Conservation (phyloP, 2,797 vertebrate species). For the Melanogrammus aeglefinus region DNA sequence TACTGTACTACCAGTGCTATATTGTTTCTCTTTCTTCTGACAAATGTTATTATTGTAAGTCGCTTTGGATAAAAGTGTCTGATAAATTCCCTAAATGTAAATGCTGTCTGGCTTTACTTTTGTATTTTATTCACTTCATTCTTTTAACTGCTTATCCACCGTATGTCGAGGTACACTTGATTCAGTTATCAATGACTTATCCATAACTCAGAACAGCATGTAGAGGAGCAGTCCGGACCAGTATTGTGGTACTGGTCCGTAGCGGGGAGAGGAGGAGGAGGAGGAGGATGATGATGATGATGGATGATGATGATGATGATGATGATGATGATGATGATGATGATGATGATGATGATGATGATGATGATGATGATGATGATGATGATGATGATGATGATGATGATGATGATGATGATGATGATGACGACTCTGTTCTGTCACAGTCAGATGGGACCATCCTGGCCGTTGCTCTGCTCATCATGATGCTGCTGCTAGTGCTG, state of each 20-base stretch:
- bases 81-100: no score
- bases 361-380: no score
- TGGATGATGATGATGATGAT: no score
- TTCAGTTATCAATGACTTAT: neutral
- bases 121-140: neutral
- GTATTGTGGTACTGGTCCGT: conserved; percentile 6
- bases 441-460: conserved; percentile 96
- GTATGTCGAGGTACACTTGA: neutral
- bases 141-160: neutral
- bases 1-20: no score
- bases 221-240: neutral
- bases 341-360: no score
- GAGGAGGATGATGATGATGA: no score
- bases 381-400: no score
- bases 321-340: no score
- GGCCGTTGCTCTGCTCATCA: conserved; percentile 89
- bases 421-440: conserved; percentile 31
- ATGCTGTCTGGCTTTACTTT: neutral
- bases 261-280: conserved; percentile 1
- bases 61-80: no score
- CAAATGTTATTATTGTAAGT: no score
- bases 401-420: no score
- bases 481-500: conserved; percentile 90
- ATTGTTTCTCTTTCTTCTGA: no score
- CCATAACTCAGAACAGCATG: neutral